Conservation (phyloP, 2,797 vertebrate species). For the Aldrovandia affinis region DNA sequence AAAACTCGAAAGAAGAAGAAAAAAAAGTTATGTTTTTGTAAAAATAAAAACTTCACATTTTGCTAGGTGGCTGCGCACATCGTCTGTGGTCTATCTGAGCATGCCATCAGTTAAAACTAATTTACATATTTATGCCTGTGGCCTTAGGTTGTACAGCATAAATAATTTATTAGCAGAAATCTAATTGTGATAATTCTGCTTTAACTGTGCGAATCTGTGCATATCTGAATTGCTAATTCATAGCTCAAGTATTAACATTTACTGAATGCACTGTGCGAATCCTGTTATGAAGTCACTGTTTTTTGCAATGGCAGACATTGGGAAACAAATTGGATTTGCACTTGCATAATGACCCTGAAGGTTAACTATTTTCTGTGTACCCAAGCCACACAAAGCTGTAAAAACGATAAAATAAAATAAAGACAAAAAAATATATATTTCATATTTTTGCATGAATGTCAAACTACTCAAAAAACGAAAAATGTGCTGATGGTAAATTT, state of each 20-base stretch:
- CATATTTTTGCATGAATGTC: too few relatives aligned
- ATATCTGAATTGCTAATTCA: background rate
- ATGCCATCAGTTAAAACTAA: background rate
- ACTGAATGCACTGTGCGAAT: too few relatives aligned
- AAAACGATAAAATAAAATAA: background rate
- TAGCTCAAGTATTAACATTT: background rate
- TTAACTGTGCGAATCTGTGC: background rate
- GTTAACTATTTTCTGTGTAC: background rate
- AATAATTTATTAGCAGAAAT: slow-evolving; percentile 6
- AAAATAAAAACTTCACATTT: too few relatives aligned
- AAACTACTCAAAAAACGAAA: too few relatives aligned
- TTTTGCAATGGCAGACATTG: background rate
- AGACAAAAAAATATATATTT: too few relatives aligned
- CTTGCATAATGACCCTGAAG: background rate
- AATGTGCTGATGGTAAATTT: too few relatives aligned
- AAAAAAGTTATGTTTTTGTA: background rate
- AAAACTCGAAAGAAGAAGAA: background rate
- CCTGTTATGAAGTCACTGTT: too few relatives aligned
- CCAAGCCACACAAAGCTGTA: background rate
- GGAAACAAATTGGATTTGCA: background rate
- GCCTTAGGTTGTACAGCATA: background rate
- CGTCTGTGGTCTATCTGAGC: background rate
- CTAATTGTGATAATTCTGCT: background rate
- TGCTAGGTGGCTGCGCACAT: background rate
- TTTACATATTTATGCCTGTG: slow-evolving; percentile 13